Evolutionary conservation across 2,888 invertebrate species (phyloP), one percentile per base, ranked within the genome.

Genomic region (Polydesmus complanatus): DNA sequence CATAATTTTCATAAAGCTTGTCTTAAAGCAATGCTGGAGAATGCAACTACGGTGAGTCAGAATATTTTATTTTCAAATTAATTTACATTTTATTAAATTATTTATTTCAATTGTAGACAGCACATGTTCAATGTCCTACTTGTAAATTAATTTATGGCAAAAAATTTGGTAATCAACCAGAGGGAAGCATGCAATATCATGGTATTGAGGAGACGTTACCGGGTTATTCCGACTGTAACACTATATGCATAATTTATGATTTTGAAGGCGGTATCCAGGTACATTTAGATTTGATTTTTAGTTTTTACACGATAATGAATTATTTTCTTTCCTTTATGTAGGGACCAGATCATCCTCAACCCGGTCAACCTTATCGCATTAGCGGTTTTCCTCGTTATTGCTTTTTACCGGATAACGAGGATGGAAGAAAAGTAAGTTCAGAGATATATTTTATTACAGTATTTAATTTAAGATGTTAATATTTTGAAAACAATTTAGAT

Each of bases 231-330:
- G 79, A 79, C 68, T 79, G 78, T 68, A 79, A 83, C 68, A 87
- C 88, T 49, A 87, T 92, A 69, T 84, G 88, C 72, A 87, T 93
- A 70, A 84, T 84, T 57, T 89, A 88, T 72, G 83, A 85, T 83
- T 87, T 93, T 75, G 84, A 83, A 64, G 86, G 88, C 53, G 92
- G 92, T 0, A 81, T 85, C 65, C 93, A 93, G 78, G 84, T 84
- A 60, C 47, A 22, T 49, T 57, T 49, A 48, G 19, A 22, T 60
- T 57, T 48, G 23, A 48, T 18, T 11, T 56, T 54, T 27, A 47
- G 48, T 19, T 58, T 48, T 50, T 21, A 22, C 47, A 8, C 37
- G 14, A 37, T 37, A 37, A 37, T 37, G 27, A 27, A 3, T 8
- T 23, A 53, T 53, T 23, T 11, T 22, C 23, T 53, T 53, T 18